Evolutionary conservation across 2,888 invertebrate genomes (phyloP), one percentile per base, ranked within the genome.

Genomic region (Amiota communis): DNA sequence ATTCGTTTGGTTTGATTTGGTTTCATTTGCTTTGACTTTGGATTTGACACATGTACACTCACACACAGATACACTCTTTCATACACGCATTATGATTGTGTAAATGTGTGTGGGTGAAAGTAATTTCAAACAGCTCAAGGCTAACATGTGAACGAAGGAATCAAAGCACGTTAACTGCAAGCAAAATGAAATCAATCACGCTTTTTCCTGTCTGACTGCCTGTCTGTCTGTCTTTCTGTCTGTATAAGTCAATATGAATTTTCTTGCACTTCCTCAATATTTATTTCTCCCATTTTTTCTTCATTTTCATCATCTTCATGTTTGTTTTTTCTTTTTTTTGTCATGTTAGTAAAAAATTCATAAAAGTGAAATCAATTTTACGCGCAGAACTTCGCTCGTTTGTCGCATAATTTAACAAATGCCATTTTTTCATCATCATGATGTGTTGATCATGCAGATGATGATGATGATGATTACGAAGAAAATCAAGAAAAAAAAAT

Each of bases 321-420:
- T 36, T 53, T n/a, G 12, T 53, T 53, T 13, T 53, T 53, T 53
- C n/a, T 12, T 4, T 12, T 13, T 61, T 20, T 20, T 12, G 13
- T 9, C 13, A 11, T n/a, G 17, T 63, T 63, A 2, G 23, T 4
- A 46, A 11, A 46, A 46, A 63, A 63, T 63, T n/a, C 63, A 63
- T 63, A 63, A 63, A 63, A 48, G 65, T 48, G 49, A 17, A 65
- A 65, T 65, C 65, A 65, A 65, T 65, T 65, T 65, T 20, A 11
- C 9, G 17, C 65, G 65, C 65, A 10, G 36, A 65, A 13, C 36
- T 36, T 36, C 36, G 36, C 65, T 65, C 65, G 65, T 65, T 65
- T 65, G 17, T 65, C 65, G 65, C 65, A 49, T 65, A 65, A 65
- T 65, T 65, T 48, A 65, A 65, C 65, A 65, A 65, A 48, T 65